A percentile compares a stretch with the other conserved stretches of the same genome.
These are phyloP conservation scores for Lepidostoma basale DNA, from an alignment of 1,140 invertebrate species.

Conservation along the genomic window DNA sequence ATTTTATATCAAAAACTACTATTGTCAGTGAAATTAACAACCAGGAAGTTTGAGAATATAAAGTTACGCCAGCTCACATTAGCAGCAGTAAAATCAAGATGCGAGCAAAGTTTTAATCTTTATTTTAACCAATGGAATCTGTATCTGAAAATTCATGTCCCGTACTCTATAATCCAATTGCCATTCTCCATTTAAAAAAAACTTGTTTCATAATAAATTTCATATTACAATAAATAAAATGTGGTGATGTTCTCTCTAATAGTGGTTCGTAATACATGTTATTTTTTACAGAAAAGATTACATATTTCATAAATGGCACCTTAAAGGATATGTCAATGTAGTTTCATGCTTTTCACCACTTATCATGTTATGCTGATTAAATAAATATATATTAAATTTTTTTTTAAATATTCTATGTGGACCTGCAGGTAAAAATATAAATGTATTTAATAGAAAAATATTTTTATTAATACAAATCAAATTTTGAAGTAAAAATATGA, in stretches of 20 bases:
- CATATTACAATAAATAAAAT: not conserved
- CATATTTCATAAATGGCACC: slow-evolving; percentile 12
- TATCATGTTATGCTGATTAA: not conserved
- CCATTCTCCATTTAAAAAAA: not conserved
- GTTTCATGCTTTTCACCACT: not conserved
- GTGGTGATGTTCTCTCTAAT: not conserved
- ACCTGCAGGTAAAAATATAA: slow-evolving; percentile 18
- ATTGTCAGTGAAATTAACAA: slow-evolving; percentile 44
- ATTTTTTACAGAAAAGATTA: not conserved
- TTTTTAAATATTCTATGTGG: not conserved
- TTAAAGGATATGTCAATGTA: slow-evolving; percentile 2
- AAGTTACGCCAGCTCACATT: slow-evolving; percentile 24
- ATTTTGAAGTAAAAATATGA: not conserved
- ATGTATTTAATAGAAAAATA: slow-evolving; percentile 13
- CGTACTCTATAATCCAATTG: slow-evolving; percentile 25
- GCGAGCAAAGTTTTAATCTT: slow-evolving; percentile 10
- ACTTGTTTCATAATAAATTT: not conserved
- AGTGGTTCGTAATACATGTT: not conserved
- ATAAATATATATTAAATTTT: slow-evolving; percentile 2
- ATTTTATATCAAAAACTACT: slow-evolving; percentile 40
- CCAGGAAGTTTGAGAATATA: slow-evolving; percentile 24
- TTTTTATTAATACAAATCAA: slow-evolving; percentile 9
- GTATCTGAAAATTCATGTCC: slow-evolving; percentile 33
- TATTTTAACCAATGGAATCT: slow-evolving; percentile 43
- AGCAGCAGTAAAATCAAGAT: slow-evolving; percentile 25